These are phyloP conservation scores for Cephalopachus bancanus DNA, from an alignment of 2,797 vertebrate genomes.

Conservation along the genomic window DNA sequence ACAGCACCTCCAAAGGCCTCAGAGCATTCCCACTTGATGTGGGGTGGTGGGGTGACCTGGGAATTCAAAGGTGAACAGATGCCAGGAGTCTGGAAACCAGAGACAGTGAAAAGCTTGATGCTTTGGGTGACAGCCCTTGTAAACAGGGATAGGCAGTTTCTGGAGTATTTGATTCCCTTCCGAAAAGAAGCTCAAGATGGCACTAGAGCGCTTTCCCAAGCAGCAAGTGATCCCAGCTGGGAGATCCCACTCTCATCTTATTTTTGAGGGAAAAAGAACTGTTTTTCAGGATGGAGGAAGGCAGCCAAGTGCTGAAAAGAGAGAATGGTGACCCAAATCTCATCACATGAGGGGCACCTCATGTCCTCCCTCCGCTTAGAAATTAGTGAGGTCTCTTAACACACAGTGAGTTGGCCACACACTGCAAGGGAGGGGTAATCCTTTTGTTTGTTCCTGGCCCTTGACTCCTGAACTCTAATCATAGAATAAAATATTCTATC, in stretches of 20 bases:
- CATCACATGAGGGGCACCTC: background rate
- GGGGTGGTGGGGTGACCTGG: background rate
- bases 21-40: background rate
- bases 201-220: background rate
- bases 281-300: background rate
- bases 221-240: fast-evolving
- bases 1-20: background rate
- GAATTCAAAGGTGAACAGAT: background rate
- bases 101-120: background rate
- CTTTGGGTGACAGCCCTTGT: background rate
- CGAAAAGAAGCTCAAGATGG: background rate
- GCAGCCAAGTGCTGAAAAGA: background rate
- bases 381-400: no score
- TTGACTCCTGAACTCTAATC: background rate
- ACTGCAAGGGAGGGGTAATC: no score
- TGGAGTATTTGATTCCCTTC: slow-evolving; percentile 27
- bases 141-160: background rate
- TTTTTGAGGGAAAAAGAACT: background rate
- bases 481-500: background rate
- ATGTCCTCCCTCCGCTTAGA: fast-evolving
- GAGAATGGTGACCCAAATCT: background rate
- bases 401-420: background rate
- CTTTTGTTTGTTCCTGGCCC: fast-evolving
- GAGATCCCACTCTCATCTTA: background rate
- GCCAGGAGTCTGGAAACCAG: background rate